phyloP scores from a whole-genome alignment of 2,797 vertebrate species.

The Dryobates pubescens region DNA sequence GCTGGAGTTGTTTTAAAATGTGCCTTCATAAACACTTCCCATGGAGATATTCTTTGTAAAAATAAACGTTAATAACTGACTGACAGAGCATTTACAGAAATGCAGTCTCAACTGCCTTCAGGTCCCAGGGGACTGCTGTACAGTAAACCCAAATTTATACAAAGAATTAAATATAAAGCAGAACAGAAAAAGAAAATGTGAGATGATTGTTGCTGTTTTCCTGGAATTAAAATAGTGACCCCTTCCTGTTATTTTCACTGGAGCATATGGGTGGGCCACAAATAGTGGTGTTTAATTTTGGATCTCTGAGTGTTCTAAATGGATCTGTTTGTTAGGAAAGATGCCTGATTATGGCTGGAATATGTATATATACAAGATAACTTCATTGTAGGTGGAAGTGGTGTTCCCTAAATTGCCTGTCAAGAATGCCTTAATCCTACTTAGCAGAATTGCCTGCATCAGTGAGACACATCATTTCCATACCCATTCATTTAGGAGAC shows the following conservation, averaged over 20 bases:
- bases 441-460: background rate
- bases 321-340: background rate
- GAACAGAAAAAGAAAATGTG: background rate
- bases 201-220: background rate
- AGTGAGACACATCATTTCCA: conserved; percentile 18
- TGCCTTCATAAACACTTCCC: conserved; percentile 61
- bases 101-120: background rate
- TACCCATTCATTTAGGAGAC: background rate
- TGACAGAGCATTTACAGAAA: conserved; percentile 58
- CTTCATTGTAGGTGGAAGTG: background rate
- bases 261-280: fast-evolving
- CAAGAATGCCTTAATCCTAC: conserved; percentile 35
- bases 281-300: background rate
- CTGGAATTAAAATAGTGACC: background rate
- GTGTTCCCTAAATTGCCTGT: conserved; percentile 13
- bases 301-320: background rate
- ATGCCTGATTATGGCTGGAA: background rate
- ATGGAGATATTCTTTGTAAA: conserved; percentile 46
- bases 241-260: background rate
- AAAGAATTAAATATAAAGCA: background rate
- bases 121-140: background rate
- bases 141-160: conserved; percentile 21
- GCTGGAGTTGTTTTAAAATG: conserved; percentile 47
- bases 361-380: background rate
- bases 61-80: conserved; percentile 48